Conservation (phyloP, 2,113 vertebrate species). For the Pteronura brasiliensis region DNA sequence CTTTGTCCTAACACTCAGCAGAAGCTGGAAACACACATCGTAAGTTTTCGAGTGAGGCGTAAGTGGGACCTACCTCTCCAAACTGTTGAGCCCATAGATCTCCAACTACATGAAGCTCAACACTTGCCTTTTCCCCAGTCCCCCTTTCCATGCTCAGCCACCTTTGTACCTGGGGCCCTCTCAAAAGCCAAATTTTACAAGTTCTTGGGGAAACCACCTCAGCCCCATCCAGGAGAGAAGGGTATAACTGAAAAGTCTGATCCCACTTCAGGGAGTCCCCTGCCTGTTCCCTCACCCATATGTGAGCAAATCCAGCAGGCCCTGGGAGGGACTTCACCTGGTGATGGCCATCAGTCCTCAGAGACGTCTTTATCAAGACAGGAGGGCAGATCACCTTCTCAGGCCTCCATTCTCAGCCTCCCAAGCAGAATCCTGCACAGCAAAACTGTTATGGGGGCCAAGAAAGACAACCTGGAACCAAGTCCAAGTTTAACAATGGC, state of each 20-base stretch:
- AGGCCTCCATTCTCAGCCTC: rapidly evolving
- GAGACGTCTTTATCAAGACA: not conserved
- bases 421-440: not conserved
- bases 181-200: too few relatives aligned
- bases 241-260: not conserved
- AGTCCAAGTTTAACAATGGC: not conserved
- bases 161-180: too few relatives aligned
- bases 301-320: not conserved
- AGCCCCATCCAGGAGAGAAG: not conserved
- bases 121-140: rapidly evolving
- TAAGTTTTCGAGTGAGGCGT: rapidly evolving
- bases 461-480: not conserved
- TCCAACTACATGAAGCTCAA: not conserved
- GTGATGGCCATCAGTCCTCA: too few relatives aligned
- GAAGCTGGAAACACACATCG: not conserved
- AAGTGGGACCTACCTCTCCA: not conserved
- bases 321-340: rapidly evolving
- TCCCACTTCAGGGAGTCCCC: rapidly evolving
- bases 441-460: rapidly evolving
- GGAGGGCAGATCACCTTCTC: not conserved
- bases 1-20: not conserved
- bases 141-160: rapidly evolving
- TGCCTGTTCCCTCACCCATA: not conserved
- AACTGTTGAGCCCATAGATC: not conserved
- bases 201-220: not conserved